phyloP scores from a whole-genome alignment of 1,140 invertebrate species.

The Epicauta chinensis region DNA sequence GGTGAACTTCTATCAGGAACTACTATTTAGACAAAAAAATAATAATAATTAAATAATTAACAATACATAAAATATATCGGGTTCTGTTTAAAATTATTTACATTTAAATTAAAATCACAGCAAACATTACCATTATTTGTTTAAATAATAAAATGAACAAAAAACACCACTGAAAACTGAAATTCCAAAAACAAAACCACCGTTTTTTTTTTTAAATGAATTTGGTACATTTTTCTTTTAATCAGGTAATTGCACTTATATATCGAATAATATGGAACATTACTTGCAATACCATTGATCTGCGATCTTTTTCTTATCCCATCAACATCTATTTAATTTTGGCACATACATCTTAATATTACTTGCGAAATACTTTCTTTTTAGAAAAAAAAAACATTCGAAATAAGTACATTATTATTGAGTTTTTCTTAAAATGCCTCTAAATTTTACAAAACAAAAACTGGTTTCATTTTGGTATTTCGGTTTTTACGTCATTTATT shows the following conservation, averaged over 20 bases:
- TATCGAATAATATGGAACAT: slow-evolving; percentile 12
- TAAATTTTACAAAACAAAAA: too few relatives aligned
- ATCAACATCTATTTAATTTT: slow-evolving; percentile 12
- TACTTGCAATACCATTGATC: background rate
- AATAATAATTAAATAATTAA: slow-evolving; percentile 27
- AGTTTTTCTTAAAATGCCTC: too few relatives aligned
- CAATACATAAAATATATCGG: slow-evolving; percentile 31
- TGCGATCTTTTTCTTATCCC: slow-evolving; percentile 8
- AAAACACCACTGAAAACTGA: too few relatives aligned
- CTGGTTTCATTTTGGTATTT: too few relatives aligned
- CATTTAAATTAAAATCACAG: slow-evolving; percentile 34
- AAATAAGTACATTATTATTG: too few relatives aligned
- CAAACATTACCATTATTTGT: slow-evolving; percentile 26
- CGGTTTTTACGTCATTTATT: too few relatives aligned
- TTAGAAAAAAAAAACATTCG: too few relatives aligned
- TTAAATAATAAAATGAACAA: too few relatives aligned
- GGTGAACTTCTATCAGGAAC: slow-evolving; percentile 38
- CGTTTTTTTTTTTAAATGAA: slow-evolving; percentile 20
- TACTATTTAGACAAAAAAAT: slow-evolving; percentile 17
- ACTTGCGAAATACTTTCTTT: slow-evolving; percentile 10
- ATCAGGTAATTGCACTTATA: slow-evolving; percentile 32
- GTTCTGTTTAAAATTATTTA: slow-evolving; percentile 33
- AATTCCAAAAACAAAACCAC: slow-evolving; percentile 9
- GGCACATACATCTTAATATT: slow-evolving; percentile 17
- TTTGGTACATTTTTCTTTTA: slow-evolving; percentile 12